Evolutionary conservation across 2,113 vertebrate genomes (phyloP), one percentile per base, ranked within the genome.

Genomic region (Stictonetta naevosa): DNA sequence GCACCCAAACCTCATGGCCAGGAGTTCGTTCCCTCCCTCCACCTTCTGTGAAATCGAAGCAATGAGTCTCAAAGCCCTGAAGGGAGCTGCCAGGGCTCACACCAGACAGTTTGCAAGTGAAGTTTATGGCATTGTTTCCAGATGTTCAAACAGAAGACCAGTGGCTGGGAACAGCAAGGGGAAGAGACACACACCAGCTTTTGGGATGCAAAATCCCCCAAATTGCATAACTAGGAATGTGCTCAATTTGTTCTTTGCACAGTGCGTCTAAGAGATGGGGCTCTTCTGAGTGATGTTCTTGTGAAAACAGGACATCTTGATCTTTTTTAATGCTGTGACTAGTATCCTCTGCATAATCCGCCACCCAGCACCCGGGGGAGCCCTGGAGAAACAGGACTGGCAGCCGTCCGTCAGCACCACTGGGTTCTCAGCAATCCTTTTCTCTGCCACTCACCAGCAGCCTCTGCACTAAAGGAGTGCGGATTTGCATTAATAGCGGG

Each of bases 241-340:
- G 55, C 14, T 36, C 15, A 3, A 5, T 92, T 67, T 80, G n/a
- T n/a, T 83, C 64, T 72, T 55, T 55, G 52, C n/a, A 48, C 23
- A 23, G n/a, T 63, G 29, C 48, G 16, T 60, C 59, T 73, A 66
- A 66, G n/a, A 73, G 59, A 59, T 26, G 23, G 8, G 36, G 16
- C 50, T 88, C 38, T 71, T 82, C 71, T 52, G 20, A 28, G 29
- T 20, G 66, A 40, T 60, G 7, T 40, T 53, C 64, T 48, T 60
- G n/a, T 60, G 52, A 55, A 78, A 73, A 55, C 4, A 4, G 23
- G 52, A 59, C 0, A 0, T n/a, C 77, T 72, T 26, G 8, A 15
- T n/a, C 3, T 59, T 63, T 46, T 55, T 60, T 40, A 53, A 34
- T 40, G 20, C 34, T 59, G 18, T 0, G 1, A 38, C 73, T 92